phyloP scores from a whole-genome alignment of 1,140 invertebrate genomes.

The Aphelenchoides besseyi region DNA sequence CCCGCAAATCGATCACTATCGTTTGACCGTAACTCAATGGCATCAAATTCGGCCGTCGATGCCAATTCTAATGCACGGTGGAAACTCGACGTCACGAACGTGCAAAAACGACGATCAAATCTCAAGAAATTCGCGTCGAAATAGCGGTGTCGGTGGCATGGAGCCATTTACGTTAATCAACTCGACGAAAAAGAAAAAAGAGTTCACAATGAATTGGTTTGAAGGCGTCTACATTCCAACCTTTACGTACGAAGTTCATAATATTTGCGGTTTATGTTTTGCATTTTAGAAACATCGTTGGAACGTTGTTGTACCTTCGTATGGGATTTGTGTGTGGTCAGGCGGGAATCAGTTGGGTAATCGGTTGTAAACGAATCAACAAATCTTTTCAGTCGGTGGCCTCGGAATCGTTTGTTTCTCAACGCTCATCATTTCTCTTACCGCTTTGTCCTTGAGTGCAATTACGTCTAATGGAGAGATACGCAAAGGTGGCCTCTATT shows the following conservation, averaged over 20 bases:
- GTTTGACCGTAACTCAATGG: not conserved
- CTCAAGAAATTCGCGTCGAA: not conserved
- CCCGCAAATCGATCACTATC: conserved; percentile 24
- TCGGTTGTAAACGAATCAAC: not conserved
- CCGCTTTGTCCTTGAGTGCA: conserved; percentile 89
- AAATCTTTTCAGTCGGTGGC: conserved; percentile 56
- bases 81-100: not conserved
- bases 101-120: not conserved
- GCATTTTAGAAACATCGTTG: conserved; percentile 68
- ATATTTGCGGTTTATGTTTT: no score
- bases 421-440: conserved; percentile 83
- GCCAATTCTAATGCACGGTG: conserved; percentile 16
- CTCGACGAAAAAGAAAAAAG: not conserved
- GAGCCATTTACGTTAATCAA: not conserved
- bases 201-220: not conserved
- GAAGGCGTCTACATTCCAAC: not conserved
- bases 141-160: not conserved
- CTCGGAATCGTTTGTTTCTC: conserved; percentile 78
- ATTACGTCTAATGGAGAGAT: conserved; percentile 98
- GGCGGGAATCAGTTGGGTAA: conserved; percentile 67
- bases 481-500: conserved; percentile 78
- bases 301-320: conserved; percentile 70
- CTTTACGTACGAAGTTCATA: no score
- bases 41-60: conserved; percentile 9
- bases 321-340: conserved; percentile 70